These are phyloP conservation scores for Chrysaora quinquecirrha DNA, from an alignment of 30 jellyfish, hydroid and myxozoan species.

Conservation along the genomic window DNA sequence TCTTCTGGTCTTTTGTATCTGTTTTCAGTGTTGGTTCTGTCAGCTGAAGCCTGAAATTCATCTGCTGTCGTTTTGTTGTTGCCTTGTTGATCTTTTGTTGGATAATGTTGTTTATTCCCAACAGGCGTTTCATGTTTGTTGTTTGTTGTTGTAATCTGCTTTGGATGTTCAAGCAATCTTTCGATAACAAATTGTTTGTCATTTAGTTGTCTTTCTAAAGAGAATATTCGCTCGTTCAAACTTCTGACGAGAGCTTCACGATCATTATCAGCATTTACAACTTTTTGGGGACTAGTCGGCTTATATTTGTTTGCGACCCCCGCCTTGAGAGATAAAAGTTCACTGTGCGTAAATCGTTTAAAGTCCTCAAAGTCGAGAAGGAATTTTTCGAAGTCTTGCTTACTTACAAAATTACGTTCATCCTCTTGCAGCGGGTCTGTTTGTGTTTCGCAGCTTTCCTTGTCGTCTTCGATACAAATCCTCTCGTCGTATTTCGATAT, in stretches of 20 bases:
- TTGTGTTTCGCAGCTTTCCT: background rate
- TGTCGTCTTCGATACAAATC: background rate
- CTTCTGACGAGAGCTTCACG: constrained; percentile 10
- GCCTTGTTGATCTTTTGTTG: background rate
- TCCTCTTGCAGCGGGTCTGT: background rate
- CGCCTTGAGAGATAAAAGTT: constrained; percentile 7
- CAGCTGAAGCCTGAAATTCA: background rate
- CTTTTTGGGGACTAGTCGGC: constrained; percentile 8
- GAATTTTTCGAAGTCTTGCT: background rate
- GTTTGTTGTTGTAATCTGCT: background rate
- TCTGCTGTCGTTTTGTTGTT: background rate
- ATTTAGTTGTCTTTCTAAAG: constrained; percentile 3
- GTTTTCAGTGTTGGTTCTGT: constrained; percentile 8
- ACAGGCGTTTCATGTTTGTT: background rate
- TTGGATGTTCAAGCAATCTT: constrained; percentile 3
- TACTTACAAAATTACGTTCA: background rate
- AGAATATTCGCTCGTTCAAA: constrained; percentile 3
- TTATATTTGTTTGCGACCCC: constrained; percentile 8
- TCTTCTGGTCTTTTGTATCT: constrained; percentile 6
- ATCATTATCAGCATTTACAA: background rate
- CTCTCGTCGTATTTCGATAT: background rate
- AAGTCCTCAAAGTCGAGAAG: constrained; percentile 9
- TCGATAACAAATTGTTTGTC: constrained; percentile 15
- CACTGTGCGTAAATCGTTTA: constrained; percentile 4
- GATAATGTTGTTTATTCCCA: background rate